phyloP scores from a whole-genome alignment of 2,888 invertebrate genomes.

The Drosophila anomalata region DNA sequence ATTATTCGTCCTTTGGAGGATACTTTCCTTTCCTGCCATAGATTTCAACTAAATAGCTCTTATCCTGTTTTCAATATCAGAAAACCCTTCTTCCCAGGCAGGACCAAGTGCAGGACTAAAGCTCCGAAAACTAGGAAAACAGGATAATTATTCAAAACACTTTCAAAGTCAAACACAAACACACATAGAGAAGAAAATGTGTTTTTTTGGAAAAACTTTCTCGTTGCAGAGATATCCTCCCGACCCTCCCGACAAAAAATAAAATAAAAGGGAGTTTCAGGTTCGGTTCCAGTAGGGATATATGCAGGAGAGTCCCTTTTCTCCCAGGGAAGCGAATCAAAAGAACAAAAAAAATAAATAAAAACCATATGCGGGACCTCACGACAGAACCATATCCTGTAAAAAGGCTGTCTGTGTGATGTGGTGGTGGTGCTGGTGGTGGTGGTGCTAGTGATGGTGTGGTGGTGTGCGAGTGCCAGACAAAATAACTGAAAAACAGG shows the following conservation, averaged over 20 bases:
- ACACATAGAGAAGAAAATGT: slow-evolving; percentile 38
- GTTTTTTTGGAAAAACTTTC: slow-evolving; percentile 60
- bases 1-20: no score
- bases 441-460: neutral
- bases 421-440: no score
- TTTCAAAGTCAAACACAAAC: slow-evolving; percentile 61
- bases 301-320: slow-evolving; percentile 7
- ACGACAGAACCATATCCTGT: slow-evolving; percentile 57
- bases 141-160: slow-evolving; percentile 74
- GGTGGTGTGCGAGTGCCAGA: slow-evolving; percentile 46
- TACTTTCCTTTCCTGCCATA: no score
- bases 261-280: slow-evolving; percentile 40
- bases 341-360: neutral
- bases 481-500: slow-evolving; percentile 72
- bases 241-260: neutral
- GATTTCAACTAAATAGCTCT: no score
- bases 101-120: no score
- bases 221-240: slow-evolving; percentile 29
- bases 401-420: slow-evolving; percentile 51
- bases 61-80: no score
- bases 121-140: slow-evolving; percentile 23
- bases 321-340: slow-evolving; percentile 39
- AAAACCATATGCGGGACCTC: slow-evolving; percentile 69
- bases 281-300: slow-evolving; percentile 29
- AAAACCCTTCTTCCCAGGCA: no score